Evolutionary conservation across 1,140 invertebrate species (phyloP).

Genomic region (Subanguina moxae): DNA sequence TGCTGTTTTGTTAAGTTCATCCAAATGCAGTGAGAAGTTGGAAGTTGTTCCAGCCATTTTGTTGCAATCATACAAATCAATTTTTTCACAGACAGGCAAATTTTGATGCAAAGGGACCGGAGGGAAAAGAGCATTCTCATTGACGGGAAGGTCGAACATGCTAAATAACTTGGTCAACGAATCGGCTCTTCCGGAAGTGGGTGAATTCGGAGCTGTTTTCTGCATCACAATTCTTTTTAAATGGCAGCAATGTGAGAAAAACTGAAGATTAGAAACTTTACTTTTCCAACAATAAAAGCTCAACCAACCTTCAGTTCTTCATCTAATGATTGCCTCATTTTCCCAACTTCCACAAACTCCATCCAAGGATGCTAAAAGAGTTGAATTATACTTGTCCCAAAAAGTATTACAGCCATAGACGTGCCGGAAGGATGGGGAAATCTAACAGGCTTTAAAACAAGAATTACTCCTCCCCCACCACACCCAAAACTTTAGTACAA

Average conservation of each 20-base stretch:
- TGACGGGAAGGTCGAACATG: slow-evolving; percentile 11
- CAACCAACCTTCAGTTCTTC: too few relatives aligned
- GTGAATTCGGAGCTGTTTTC: background rate
- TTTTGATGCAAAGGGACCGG: slow-evolving; percentile 29
- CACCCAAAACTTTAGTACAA: too few relatives aligned
- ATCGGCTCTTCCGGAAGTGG: background rate
- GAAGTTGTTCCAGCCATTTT: slow-evolving; percentile 9
- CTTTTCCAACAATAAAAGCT: too few relatives aligned
- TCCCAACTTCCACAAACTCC: slow-evolving; percentile 36
- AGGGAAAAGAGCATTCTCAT: slow-evolving; percentile 12
- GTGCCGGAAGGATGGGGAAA: too few relatives aligned
- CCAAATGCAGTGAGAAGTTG: slow-evolving; percentile 22
- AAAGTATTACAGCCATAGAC: too few relatives aligned
- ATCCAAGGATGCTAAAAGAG: slow-evolving; percentile 36
- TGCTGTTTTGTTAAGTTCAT: slow-evolving; percentile 29
- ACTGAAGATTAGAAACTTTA: background rate
- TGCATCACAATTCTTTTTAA: background rate
- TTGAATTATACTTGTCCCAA: slow-evolving; percentile 1
- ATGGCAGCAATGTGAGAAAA: slow-evolving; percentile 14
- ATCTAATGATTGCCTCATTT: background rate
- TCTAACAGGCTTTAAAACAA: too few relatives aligned
- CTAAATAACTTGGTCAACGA: slow-evolving; percentile 8
- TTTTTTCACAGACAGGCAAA: slow-evolving; percentile 12
- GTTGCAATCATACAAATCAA: slow-evolving; percentile 7
- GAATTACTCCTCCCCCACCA: too few relatives aligned